Evolutionary conservation across 1,140 invertebrate species (phyloP).

Genomic region (Gryllus bimaculatus): DNA sequence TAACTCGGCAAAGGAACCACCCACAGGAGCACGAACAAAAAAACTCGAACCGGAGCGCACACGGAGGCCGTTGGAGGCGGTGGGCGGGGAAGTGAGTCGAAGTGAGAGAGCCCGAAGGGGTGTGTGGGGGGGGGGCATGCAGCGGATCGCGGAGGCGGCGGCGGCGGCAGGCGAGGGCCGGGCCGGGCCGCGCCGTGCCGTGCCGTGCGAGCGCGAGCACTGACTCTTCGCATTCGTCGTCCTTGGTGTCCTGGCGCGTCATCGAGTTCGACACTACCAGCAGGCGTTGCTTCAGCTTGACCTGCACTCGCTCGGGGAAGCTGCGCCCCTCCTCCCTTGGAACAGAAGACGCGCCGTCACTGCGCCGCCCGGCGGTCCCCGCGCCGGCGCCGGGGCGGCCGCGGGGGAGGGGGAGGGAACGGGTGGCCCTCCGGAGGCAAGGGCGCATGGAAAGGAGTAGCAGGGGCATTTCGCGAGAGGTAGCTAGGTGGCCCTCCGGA

Average conservation of each 20-base stretch:
- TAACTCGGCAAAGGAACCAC: too few species aligned
- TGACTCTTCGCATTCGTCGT: background rate
- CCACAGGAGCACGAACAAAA: too few species aligned
- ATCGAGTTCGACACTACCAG: background rate
- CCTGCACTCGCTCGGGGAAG: background rate
- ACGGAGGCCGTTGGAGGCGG: background rate
- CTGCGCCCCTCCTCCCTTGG: background rate
- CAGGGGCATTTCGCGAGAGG: too few species aligned
- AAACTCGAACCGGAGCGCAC: too few species aligned
- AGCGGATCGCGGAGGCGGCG: background rate
- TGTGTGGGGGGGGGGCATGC: background rate
- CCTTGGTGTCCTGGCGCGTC: background rate
- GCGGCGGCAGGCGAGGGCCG: too few species aligned
- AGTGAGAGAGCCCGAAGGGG: background rate
- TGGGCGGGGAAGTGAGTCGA: background rate
- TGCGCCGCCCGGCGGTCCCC: background rate
- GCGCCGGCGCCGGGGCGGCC: too few species aligned
- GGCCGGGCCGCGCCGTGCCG: too few species aligned
- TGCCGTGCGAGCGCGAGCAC: background rate
- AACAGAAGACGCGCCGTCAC: background rate
- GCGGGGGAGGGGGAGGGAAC: too few species aligned
- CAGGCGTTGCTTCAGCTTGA: background rate
- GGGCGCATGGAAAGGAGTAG: background rate
- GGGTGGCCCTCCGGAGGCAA: too few species aligned
- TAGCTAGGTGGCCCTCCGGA: too few species aligned